phyloP scores from a whole-genome alignment of 2,797 vertebrate genomes.

The Carapus acus region DNA sequence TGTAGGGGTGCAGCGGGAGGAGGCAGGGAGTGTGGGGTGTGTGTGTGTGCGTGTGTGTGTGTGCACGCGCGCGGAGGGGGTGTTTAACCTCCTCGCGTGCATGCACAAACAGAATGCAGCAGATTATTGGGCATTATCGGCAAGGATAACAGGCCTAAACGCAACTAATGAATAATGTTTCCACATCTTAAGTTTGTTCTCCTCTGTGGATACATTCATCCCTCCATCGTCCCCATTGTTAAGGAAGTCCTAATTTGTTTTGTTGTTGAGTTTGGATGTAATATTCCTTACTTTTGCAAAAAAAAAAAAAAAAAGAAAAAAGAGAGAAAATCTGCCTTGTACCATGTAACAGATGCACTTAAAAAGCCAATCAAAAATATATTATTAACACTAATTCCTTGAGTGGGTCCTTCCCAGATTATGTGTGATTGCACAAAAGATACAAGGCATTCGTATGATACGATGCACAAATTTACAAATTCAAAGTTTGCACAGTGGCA shows the following conservation, averaged over 20 bases:
- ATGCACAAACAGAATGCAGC: constrained; percentile 64
- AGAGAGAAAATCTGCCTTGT: background rate
- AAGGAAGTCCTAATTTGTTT: background rate
- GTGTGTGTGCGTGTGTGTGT: no score
- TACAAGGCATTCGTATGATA: background rate
- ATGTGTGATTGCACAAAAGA: no score
- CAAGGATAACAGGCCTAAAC: constrained; percentile 16
- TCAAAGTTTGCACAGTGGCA: background rate
- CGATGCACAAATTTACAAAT: background rate
- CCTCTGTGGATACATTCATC: background rate
- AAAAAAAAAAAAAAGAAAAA: no score
- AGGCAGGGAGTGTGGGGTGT: no score
- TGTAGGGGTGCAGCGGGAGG: constrained; percentile 33
- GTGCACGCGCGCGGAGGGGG: constrained; percentile 15
- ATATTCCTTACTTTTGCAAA: background rate
- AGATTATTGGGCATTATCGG: constrained; percentile 29
- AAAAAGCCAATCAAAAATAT: background rate
- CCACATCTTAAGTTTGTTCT: background rate
- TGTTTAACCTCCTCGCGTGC: constrained; percentile 60
- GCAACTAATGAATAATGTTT: constrained; percentile 6
- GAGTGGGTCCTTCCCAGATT: no score
- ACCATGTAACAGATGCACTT: no score
- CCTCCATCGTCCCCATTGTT: background rate
- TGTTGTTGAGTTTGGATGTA: background rate
- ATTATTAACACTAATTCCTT: no score